Percentiles rank a stretch among this genome's conserved stretches.
phyloP scores from a whole-genome alignment of 2,113 vertebrate species.

The Fukomys damarensis region DNA sequence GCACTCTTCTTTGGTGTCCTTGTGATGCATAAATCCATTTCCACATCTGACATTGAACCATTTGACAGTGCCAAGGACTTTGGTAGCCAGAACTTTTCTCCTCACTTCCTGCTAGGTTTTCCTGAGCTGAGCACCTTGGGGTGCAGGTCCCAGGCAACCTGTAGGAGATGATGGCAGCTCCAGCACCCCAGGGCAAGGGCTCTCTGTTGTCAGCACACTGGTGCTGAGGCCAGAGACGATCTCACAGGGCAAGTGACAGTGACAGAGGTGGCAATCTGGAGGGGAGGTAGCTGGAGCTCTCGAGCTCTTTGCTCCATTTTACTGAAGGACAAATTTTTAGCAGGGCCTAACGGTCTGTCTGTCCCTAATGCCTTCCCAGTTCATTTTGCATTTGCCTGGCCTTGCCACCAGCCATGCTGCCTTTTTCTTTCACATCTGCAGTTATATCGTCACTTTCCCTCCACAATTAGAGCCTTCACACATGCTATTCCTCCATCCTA shows the following conservation, averaged over 20 bases:
- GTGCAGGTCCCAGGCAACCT: background rate
- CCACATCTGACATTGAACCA: constrained; percentile 99
- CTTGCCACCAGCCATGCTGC: background rate
- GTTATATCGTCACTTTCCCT: background rate
- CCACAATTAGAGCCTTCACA: background rate
- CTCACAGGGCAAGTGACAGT: background rate
- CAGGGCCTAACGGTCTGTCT: background rate
- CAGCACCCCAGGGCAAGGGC: background rate
- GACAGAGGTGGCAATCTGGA: background rate
- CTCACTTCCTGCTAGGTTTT: background rate
- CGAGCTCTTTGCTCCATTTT: background rate
- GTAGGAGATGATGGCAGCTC: background rate
- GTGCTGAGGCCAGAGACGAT: too few relatives aligned
- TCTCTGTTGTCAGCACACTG: background rate
- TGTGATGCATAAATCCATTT: constrained; percentile 96
- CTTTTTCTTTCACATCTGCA: background rate
- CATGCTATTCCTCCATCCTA: background rate
- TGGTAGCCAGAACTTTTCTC: constrained; percentile 84
- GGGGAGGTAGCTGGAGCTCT: background rate
- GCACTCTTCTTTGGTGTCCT: background rate
- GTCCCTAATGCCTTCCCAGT: background rate
- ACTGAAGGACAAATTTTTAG: background rate
- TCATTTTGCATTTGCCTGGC: background rate
- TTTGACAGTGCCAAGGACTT: constrained; percentile 97
- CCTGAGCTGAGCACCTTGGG: background rate